Conservation (phyloP, 1,140 invertebrate species). For the Drosophila hydei region DNA sequence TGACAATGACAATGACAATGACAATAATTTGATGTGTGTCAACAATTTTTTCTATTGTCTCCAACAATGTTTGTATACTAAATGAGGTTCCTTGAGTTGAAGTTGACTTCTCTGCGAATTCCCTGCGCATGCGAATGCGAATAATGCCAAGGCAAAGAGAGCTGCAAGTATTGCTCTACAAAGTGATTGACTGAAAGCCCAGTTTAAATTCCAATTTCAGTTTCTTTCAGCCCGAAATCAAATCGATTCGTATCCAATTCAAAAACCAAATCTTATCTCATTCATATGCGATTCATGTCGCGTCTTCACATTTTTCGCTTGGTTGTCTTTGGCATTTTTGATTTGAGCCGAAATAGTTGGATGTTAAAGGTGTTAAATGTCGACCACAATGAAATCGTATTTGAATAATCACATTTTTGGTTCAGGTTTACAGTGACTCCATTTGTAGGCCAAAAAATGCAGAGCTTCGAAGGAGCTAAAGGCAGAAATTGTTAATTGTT, state of each 20-base stretch:
- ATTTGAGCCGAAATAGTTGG: slow-evolving; percentile 29
- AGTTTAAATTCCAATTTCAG: slow-evolving; percentile 19
- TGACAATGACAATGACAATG: too few relatives aligned
- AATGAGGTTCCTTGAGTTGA: too few relatives aligned
- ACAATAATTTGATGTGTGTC: too few relatives aligned
- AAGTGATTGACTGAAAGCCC: not conserved
- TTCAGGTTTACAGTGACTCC: not conserved
- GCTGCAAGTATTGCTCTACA: slow-evolving; percentile 11
- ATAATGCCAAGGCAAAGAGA: slow-evolving; percentile 55
- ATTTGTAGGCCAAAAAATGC: not conserved
- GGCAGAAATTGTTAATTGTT: too few relatives aligned
- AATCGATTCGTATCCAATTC: slow-evolving; percentile 35
- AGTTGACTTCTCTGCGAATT: slow-evolving; percentile 4
- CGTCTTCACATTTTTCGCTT: slow-evolving; percentile 34
- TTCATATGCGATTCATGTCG: slow-evolving; percentile 51
- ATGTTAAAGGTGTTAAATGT: slow-evolving; percentile 37
- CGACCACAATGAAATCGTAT: slow-evolving; percentile 13
- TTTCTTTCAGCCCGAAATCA: too few relatives aligned
- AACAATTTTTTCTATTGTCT: too few relatives aligned
- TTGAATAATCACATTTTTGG: slow-evolving; percentile 3
- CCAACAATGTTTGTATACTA: too few relatives aligned
- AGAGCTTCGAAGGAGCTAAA: too few relatives aligned
- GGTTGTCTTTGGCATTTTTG: slow-evolving; percentile 38
- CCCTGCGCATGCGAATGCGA: slow-evolving; percentile 24
- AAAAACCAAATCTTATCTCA: slow-evolving; percentile 26